Conservation (phyloP, 2,113 vertebrate genomes). For the Sinocyclocheilus anophthalmus region DNA sequence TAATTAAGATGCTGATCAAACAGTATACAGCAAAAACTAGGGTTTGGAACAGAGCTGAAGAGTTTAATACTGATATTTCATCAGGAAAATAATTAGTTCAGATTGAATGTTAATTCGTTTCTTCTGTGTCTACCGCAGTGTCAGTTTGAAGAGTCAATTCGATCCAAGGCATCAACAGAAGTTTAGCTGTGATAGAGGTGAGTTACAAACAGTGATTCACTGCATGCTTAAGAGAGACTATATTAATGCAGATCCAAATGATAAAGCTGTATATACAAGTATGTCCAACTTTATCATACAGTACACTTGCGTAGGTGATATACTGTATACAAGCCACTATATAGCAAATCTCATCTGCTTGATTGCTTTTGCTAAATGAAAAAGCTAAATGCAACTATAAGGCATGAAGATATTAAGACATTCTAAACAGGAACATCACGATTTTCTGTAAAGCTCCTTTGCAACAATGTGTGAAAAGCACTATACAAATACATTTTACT, state of each 20-base stretch:
- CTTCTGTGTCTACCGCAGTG: background rate
- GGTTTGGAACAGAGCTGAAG: background rate
- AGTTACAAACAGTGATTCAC: background rate
- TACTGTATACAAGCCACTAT: background rate
- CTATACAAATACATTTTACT: background rate
- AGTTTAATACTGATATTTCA: background rate
- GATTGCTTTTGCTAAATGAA: background rate
- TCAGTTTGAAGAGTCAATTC: constrained; percentile 40
- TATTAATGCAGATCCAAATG: background rate
- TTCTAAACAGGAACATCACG: background rate
- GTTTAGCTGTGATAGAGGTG: constrained; percentile 21
- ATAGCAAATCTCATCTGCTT: background rate
- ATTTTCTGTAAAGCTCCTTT: background rate
- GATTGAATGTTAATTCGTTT: background rate
- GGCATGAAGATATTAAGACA: background rate
- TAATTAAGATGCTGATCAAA: background rate
- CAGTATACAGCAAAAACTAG: background rate
- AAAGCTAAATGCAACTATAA: background rate
- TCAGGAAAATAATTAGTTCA: background rate
- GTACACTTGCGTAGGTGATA: background rate
- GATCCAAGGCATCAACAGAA: constrained; percentile 30
- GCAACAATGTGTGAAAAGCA: background rate
- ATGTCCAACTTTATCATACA: background rate
- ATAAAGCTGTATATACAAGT: background rate
- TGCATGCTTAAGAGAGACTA: background rate